Evolutionary conservation across 1,140 invertebrate species (phyloP).

Genomic region (Caenorhabditis latens): DNA sequence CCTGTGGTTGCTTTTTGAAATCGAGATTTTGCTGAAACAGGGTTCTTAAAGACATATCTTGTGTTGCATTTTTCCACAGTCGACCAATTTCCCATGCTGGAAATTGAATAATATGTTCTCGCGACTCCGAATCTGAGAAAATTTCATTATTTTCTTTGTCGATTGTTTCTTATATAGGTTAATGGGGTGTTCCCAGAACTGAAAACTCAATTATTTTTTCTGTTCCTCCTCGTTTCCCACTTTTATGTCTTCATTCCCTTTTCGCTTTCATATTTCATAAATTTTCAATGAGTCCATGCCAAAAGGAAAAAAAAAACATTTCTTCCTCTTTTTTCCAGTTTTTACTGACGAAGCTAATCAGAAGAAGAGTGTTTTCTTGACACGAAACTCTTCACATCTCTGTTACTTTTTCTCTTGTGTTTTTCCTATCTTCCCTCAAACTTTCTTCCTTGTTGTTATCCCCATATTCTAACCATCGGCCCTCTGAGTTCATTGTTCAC

Average conservation of each 20-base stretch:
- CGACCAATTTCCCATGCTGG: no score
- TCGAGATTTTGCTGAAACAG: no score
- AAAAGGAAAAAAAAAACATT: neutral
- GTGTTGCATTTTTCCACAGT: no score
- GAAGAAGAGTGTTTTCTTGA: conserved; percentile 31
- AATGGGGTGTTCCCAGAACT: neutral
- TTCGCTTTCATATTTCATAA: neutral
- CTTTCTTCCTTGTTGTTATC: conserved; percentile 4
- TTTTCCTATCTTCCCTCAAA: neutral
- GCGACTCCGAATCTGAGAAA: no score
- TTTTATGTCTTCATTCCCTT: neutral
- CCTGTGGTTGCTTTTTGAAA: no score
- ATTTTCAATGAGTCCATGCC: neutral
- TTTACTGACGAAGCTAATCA: conserved; percentile 32
- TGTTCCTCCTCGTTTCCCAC: neutral
- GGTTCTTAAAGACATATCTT: no score
- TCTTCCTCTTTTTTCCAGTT: neutral
- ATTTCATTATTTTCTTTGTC: no score
- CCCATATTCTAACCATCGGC: neutral
- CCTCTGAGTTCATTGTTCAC: neutral
- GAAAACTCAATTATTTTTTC: neutral
- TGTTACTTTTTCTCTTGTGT: neutral
- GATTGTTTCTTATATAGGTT: no score
- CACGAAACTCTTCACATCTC: neutral
- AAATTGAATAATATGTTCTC: no score